Conservation (phyloP, 2,797 vertebrate genomes). For the Trematomus bernacchii region DNA sequence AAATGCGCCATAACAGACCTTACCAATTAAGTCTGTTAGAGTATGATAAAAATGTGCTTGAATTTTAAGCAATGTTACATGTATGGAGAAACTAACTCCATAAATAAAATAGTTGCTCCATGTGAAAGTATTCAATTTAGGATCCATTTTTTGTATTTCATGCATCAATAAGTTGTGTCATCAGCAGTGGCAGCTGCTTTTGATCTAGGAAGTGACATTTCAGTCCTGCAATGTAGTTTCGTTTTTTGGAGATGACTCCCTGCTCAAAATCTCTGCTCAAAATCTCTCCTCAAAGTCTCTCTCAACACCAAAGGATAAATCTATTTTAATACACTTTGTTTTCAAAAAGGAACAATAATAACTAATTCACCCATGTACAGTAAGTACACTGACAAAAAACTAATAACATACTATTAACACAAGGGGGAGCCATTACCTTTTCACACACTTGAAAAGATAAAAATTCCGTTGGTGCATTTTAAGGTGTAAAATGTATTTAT, state of each 20-base stretch:
- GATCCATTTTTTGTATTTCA: too few relatives aligned
- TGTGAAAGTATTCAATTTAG: too few relatives aligned
- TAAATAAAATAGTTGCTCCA: too few relatives aligned
- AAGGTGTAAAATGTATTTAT: background rate
- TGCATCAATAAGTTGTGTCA: background rate
- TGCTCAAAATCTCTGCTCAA: too few relatives aligned
- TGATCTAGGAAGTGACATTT: constrained; percentile 3
- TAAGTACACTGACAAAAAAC: background rate
- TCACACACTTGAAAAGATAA: background rate
- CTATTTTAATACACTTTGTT: background rate
- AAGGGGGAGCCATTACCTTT: background rate
- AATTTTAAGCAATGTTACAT: background rate
- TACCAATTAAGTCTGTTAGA: background rate
- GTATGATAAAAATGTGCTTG: too few relatives aligned
- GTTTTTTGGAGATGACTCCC: too few relatives aligned
- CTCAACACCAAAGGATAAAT: too few relatives aligned
- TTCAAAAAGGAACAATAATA: background rate
- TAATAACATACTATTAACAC: constrained; percentile 9
- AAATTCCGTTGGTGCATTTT: background rate
- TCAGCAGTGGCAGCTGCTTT: background rate
- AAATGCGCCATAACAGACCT: too few relatives aligned
- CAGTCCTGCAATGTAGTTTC: background rate
- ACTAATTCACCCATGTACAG: background rate
- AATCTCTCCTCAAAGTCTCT: too few relatives aligned
- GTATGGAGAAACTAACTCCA: too few relatives aligned